Percentiles rank a stretch among this genome's conserved stretches.
Conservation (phyloP, 2,888 invertebrate species). For the Leucozona laternaria region DNA sequence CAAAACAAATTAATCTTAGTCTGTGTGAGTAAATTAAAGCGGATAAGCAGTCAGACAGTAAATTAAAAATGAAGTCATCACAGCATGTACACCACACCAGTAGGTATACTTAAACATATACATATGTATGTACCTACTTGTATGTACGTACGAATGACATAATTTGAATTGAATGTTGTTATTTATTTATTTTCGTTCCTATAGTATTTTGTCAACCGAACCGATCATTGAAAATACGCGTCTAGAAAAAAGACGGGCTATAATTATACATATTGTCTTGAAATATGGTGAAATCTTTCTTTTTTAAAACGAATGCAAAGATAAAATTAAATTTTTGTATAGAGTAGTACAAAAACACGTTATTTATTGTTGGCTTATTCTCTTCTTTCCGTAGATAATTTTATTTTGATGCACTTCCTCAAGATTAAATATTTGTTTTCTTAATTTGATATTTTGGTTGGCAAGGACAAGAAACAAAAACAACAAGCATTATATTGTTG, state of each 20-base stretch:
- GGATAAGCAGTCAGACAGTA: slow-evolving; percentile 24
- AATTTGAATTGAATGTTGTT: slow-evolving; percentile 63
- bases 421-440: too few relatives aligned
- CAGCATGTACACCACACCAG: slow-evolving; percentile 16
- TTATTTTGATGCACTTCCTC: neutral
- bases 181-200: slow-evolving; percentile 32
- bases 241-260: neutral
- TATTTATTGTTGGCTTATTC: neutral
- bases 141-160: slow-evolving; percentile 49
- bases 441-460: too few relatives aligned
- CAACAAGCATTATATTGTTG: too few relatives aligned
- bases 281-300: neutral
- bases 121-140: neutral
- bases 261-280: neutral
- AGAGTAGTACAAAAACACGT: neutral
- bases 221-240: neutral
- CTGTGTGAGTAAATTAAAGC: slow-evolving; percentile 8
- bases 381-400: neutral
- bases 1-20: slow-evolving; percentile 3
- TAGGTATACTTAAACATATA: too few relatives aligned
- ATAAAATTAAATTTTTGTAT: neutral
- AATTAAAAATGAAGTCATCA: slow-evolving; percentile 63
- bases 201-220: slow-evolving; percentile 8
- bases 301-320: neutral
- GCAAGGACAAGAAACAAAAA: too few relatives aligned